A percentile compares a stretch with the other conserved stretches of the same genome.
Conservation (phyloP, 2,113 vertebrate species). For the Arizona elegans region DNA sequence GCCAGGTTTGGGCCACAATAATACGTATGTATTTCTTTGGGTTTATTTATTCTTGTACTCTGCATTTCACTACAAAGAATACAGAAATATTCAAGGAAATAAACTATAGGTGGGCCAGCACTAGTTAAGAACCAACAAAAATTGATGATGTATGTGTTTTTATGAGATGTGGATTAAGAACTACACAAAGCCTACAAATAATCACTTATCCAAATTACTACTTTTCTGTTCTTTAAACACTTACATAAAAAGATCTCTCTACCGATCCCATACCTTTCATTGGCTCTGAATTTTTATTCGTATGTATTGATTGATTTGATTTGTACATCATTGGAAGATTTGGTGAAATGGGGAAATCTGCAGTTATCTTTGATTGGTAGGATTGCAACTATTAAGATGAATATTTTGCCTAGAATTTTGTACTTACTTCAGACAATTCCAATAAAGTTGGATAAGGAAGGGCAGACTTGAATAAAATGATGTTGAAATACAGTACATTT, state of each 20-base stretch:
- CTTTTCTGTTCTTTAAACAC: background rate
- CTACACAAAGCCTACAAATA: background rate
- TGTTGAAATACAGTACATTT: too few species aligned
- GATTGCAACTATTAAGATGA: too few species aligned
- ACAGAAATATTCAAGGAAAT: background rate
- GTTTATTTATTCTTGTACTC: background rate
- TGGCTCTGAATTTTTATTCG: background rate
- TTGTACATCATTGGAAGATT: too few species aligned
- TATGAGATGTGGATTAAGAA: background rate
- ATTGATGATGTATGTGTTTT: background rate
- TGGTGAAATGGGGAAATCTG: too few species aligned
- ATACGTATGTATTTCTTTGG: background rate
- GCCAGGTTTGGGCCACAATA: background rate
- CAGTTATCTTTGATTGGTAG: too few species aligned
- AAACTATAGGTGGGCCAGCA: background rate
- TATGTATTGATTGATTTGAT: too few species aligned
- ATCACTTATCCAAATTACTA: background rate
- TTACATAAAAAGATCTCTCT: background rate
- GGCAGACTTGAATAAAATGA: too few species aligned
- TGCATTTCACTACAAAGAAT: background rate
- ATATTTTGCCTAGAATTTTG: too few species aligned
- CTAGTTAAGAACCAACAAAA: background rate
- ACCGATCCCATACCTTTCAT: background rate
- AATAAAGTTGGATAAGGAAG: too few species aligned
- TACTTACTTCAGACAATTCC: too few species aligned